Evolutionary conservation across 2,797 vertebrate genomes (phyloP).

Genomic region (Molossus molossus): DNA sequence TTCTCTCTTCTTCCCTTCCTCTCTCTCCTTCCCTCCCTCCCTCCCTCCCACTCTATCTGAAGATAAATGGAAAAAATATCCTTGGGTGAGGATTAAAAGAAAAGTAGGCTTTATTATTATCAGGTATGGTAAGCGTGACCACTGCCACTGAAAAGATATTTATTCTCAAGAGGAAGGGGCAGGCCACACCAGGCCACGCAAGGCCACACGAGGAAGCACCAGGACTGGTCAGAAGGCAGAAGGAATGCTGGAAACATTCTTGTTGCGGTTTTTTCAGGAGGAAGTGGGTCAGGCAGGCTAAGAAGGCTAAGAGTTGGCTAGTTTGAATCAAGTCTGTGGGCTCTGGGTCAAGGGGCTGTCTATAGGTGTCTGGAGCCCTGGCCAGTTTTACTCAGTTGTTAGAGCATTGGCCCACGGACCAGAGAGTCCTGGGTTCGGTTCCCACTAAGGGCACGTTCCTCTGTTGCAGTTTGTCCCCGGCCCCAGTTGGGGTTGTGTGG

Average conservation of each 20-base stretch:
- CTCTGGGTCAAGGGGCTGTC: background rate
- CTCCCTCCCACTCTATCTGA: no score
- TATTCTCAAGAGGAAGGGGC: background rate
- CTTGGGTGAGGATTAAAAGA: no score
- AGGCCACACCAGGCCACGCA: background rate
- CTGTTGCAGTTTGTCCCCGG: no score
- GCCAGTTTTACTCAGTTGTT: no score
- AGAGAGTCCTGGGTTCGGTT: no score
- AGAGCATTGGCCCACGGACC: no score
- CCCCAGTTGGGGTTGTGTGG: no score
- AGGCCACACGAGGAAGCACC: background rate
- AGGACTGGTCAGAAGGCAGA: background rate
- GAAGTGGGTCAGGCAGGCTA: background rate
- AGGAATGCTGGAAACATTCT: background rate
- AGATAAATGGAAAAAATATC: no score
- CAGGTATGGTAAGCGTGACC: background rate
- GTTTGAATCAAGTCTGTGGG: background rate
- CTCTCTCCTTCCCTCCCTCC: no score
- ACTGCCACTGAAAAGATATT: background rate
- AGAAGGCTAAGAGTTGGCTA: background rate
- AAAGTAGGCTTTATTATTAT: background rate
- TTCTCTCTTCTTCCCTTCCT: no score
- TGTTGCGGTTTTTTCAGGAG: background rate
- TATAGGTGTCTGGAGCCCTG: background rate
- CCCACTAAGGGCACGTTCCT: no score